These are phyloP conservation scores for Orussus abietinus DNA, from an alignment of 1,140 invertebrate species.

Conservation along the genomic window DNA sequence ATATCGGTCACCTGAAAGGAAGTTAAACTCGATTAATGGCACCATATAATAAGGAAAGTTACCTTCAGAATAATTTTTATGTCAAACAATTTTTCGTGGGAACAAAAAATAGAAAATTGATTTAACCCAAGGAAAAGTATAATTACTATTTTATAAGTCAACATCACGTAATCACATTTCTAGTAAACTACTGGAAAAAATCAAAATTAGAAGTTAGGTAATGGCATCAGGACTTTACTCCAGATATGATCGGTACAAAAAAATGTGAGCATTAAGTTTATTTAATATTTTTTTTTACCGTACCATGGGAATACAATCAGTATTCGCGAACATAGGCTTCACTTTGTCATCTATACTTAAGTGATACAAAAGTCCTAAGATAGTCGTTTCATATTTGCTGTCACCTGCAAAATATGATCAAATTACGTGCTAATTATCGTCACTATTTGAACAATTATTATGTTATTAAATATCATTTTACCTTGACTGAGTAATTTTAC, in stretches of 20 bases:
- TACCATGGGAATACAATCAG: slow-evolving; percentile 90
- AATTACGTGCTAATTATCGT: slow-evolving; percentile 6
- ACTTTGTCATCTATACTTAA: slow-evolving; percentile 93
- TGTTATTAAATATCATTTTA: slow-evolving; percentile 49
- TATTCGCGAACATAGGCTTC: slow-evolving; percentile 92
- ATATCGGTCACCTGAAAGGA: slow-evolving; percentile 67
- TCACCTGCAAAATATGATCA: slow-evolving; percentile 60
- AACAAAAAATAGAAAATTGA: slow-evolving; percentile 19
- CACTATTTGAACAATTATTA: slow-evolving; percentile 10
- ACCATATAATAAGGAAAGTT: too few relatives aligned
- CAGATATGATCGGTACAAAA: slow-evolving; percentile 3
- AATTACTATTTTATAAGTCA: slow-evolving; percentile 10
- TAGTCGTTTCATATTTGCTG: slow-evolving; percentile 77
- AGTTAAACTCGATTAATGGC: too few relatives aligned
- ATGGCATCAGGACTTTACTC: not conserved
- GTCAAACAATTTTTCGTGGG: too few relatives aligned
- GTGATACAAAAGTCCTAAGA: slow-evolving; percentile 90
- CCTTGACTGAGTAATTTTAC: slow-evolving; percentile 73
- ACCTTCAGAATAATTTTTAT: too few relatives aligned
- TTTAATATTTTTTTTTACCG: slow-evolving; percentile 36
- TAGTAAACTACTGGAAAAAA: slow-evolving; percentile 9
- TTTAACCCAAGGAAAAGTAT: slow-evolving; percentile 12
- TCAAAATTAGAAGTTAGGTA: too few relatives aligned
- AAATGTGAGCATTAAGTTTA: not conserved
- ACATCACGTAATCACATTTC: too few relatives aligned